Evolutionary conservation across 2,113 vertebrate genomes (phyloP).

Genomic region (Ptyas mucosa): DNA sequence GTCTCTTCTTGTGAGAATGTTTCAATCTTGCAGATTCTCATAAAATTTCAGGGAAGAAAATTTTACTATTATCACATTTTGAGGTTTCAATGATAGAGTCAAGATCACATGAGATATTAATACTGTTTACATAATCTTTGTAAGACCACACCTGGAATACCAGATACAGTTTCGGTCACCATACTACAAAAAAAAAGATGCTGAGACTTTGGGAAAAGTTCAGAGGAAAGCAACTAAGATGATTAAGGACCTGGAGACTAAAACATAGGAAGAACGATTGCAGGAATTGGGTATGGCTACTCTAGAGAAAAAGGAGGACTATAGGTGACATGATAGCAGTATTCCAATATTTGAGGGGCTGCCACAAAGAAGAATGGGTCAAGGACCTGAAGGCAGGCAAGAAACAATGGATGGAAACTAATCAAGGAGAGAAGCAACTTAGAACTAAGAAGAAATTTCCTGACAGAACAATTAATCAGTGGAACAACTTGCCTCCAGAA

Average conservation of each 20-base stretch:
- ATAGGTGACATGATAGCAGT: background rate
- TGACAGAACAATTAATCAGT: background rate
- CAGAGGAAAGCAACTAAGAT: background rate
- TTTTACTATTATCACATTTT: background rate
- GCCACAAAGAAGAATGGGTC: background rate
- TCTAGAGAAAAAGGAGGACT: background rate
- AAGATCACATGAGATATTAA: background rate
- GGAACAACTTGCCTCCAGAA: background rate
- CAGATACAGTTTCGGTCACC: background rate
- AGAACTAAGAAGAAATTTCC: too few relatives aligned
- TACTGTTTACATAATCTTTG: background rate
- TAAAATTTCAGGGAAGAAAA: background rate
- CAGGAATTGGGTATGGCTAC: background rate
- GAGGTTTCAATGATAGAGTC: background rate
- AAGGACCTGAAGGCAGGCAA: background rate
- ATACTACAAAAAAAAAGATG: background rate
- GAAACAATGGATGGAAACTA: background rate
- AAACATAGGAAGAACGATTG: background rate
- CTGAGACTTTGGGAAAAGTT: background rate
- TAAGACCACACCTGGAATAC: background rate
- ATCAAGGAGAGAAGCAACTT: background rate
- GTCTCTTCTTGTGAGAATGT: background rate
- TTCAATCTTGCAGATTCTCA: background rate
- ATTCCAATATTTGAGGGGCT: background rate
- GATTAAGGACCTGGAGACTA: background rate